Base-by-base conservation (phyloP, 2,113 vertebrate genomes). In the Ophthalmolycus amberensis region DNA sequence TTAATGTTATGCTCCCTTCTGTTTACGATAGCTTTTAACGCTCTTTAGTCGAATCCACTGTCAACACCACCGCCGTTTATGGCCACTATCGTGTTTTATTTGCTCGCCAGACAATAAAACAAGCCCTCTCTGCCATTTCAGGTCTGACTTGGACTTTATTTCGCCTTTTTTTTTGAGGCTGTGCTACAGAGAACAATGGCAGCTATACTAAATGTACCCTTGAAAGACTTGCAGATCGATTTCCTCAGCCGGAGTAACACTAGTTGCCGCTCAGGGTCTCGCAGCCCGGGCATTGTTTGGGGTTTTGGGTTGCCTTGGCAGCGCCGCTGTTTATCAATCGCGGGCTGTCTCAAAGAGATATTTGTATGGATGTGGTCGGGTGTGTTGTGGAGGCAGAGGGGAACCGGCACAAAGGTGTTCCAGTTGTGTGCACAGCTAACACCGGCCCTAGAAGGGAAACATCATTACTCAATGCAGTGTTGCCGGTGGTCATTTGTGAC, bases 231-330 rank as follows among this genome's bases (percentile, higher is more conserved):
- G 29, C 5, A 75, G 87, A 90, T 92, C 84, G 52, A 37, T 89
- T 87, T 88, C 83, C 60, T 66, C 79, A 29, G 79, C 52, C n/a
- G 37, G 82, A 79, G 84, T 86, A 74, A 91, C 86, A 75, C 75
- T 56, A 80, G 86, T 71, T 40, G 16, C 71, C 56, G 88, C 84
- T 88, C 84, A 78, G 68, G 80, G 85, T 79, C 42, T 68, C 5
- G 25, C 77, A 27, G 84, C 83, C 59, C 59, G 83, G 88, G 75
- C 71, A 89, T 90, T 90, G 85, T 90, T 38, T 88, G 32, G 32
- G 72, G 60, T 66, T 69, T 5, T 6, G 5, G 14, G 93, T 93
- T 90, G 82, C 90, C 87, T 92, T 83, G 89, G 90, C 77, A 85
- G 68, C 75, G 6, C n/a, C 16, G 20, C 9, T 93, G 91, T 93